Evolutionary conservation across 2,797 vertebrate genomes (phyloP).

Genomic region (Spheniscus humboldti): DNA sequence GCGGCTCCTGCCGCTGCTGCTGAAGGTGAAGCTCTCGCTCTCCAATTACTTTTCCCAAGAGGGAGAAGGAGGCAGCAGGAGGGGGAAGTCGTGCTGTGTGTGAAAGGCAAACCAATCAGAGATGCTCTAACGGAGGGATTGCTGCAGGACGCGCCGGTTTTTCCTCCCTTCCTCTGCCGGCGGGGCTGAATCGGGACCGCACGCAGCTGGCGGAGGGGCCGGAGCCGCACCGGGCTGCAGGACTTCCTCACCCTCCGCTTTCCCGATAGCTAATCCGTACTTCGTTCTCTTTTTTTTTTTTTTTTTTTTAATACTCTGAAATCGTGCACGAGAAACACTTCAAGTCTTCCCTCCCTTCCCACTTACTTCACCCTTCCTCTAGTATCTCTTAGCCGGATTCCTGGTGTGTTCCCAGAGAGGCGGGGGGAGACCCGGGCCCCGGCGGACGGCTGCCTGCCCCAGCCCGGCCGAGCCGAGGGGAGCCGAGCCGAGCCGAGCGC

Average conservation of each 20-base stretch:
- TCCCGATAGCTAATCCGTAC: background rate
- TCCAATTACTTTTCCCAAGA: conserved; percentile 30
- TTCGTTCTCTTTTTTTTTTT: background rate
- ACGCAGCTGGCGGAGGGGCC: background rate
- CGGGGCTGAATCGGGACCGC: background rate
- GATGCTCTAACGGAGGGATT: conserved; percentile 47
- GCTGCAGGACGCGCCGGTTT: conserved; percentile 48
- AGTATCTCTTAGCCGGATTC: background rate
- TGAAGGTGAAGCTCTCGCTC: conserved; percentile 14
- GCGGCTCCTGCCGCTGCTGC: background rate
- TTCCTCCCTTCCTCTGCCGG: background rate
- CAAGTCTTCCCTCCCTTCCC: background rate
- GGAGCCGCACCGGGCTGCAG: background rate
- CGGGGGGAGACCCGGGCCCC: background rate
- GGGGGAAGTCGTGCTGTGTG: conserved; percentile 43
- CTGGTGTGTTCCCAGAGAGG: background rate
- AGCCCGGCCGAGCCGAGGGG: background rate
- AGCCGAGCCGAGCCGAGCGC: background rate
- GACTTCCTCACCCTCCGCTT: background rate
- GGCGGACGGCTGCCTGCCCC: background rate
- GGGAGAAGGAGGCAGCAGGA: conserved; percentile 11
- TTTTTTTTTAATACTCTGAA: conserved; percentile 11
- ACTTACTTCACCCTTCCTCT: background rate
- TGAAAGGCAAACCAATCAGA: conserved; percentile 56
- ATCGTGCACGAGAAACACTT: background rate